phyloP scores from a whole-genome alignment of 2,888 invertebrate genomes.

The Phasia obesa region DNA sequence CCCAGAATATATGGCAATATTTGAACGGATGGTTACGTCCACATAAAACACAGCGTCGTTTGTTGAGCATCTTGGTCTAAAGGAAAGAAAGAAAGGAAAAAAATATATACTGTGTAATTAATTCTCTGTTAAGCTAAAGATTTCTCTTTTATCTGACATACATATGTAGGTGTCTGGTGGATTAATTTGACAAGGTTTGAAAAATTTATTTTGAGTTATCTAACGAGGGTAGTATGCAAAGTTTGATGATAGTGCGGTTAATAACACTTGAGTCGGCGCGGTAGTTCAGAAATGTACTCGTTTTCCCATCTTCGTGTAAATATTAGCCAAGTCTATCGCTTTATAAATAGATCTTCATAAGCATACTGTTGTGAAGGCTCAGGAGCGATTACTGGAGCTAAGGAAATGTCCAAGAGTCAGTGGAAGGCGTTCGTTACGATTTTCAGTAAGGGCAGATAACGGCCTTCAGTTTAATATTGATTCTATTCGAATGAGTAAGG shows the following conservation, averaged over 20 bases:
- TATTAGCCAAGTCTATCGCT: not conserved
- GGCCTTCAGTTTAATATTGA: conserved; percentile 3
- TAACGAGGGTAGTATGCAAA: conserved; percentile 13
- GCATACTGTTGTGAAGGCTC: not conserved
- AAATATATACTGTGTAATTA: not conserved
- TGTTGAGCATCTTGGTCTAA: conserved; percentile 1
- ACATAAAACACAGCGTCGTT: not conserved
- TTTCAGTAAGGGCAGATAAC: conserved; percentile 11
- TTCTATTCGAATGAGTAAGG: conserved; percentile 7
- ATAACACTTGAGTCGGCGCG: conserved; percentile 33
- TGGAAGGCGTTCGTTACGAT: conserved; percentile 1
- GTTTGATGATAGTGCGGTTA: conserved; percentile 8
- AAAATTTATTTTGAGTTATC: no score
- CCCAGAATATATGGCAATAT: not conserved
- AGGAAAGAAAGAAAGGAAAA: not conserved
- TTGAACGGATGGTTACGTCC: not conserved
- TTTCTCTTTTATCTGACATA: not conserved
- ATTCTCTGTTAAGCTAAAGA: not conserved
- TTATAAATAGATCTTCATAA: no score
- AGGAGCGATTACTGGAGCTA: conserved; percentile 9
- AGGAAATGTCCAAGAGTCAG: conserved; percentile 28
- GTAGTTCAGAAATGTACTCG: conserved; percentile 35
- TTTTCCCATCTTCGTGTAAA: not conserved
- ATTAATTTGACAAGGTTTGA: no score
- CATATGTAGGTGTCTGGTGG: no score